Conservation (phyloP, 2,888 invertebrate species). For the Agelastica alni region DNA sequence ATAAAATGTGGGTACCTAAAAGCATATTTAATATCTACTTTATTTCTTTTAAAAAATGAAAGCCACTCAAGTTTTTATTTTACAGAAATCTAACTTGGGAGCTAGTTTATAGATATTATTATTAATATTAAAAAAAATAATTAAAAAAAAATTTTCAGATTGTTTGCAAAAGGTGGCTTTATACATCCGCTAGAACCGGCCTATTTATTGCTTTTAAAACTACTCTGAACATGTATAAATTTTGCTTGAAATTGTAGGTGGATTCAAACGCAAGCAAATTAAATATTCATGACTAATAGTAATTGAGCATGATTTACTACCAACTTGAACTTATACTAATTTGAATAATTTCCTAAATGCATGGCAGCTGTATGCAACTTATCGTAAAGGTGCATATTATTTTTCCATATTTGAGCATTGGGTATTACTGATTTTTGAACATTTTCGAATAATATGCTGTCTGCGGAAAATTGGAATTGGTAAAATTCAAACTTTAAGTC, state of each 20-base stretch:
- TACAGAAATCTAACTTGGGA: no score
- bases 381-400: slow-evolving; percentile 22
- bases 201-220: neutral
- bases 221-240: slow-evolving; percentile 9
- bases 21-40: no score
- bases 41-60: no score
- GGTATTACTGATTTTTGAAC: slow-evolving; percentile 6
- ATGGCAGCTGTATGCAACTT: slow-evolving; percentile 19
- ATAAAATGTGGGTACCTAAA: no score
- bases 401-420: slow-evolving; percentile 7
- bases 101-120: no score
- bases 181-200: neutral
- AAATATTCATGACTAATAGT: slow-evolving; percentile 28
- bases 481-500: neutral
- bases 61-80: no score
- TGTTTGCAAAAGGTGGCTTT: no score
- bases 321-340: slow-evolving; percentile 20
- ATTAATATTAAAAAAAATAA: no score
- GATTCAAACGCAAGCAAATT: slow-evolving; percentile 16
- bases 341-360: slow-evolving; percentile 25
- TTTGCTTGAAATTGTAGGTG: slow-evolving; percentile 12
- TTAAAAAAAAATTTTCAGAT: no score
- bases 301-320: slow-evolving; percentile 28
- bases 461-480: neutral
- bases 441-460: neutral